Evolutionary conservation across 2,797 vertebrate species (phyloP), one percentile per base, ranked within the genome.

Genomic region (Mormyrus proboscirostris): DNA sequence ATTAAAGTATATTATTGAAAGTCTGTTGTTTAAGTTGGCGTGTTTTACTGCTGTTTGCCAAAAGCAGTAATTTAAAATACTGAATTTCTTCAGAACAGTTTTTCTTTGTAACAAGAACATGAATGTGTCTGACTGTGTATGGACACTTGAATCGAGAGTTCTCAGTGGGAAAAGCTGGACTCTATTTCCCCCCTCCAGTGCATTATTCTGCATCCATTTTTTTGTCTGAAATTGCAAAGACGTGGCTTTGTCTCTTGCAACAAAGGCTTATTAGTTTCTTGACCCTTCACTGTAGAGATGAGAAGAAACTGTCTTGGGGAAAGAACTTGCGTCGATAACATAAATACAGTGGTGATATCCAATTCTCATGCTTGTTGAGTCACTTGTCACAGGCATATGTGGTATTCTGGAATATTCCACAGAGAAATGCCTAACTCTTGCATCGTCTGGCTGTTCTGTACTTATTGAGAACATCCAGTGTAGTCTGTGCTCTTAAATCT

Each of bases 1-100:
- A 89, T 89, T 86, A 89, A 89, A 89, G 33, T 22, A 86, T 25
- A 41, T 25, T 55, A 33, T 69, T 57, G n/a, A 50, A 85, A 22
- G 19, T 59, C 59, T 69, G 44, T 29, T 41, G 25, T 86, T 65
- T 16, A 41, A 51, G 51, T 73, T 89, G 7, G 62, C 19, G 73
- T 33, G 25, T 89, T 22, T 73, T 22, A 22, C 12, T 41, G 14
- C 38, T 25, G 51, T 55, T 79, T 44, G 73, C 38, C 73, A 44
- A 79, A 82, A 55, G 29, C 22, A 44, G 19, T 10, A 16, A 65
- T 85, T 59, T 85, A 51, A 82, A 82, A 29, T 33, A 76, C 10
- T 6, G 62, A 69, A 38, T 49, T 2, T 33, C 62, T 88, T 73
- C 22, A 33, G 10, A 76, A 84, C 25, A 9, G 4, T 84, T 41